Percentiles rank a stretch among this genome's conserved stretches.
Evolutionary conservation across 2,113 vertebrate species (phyloP).

Genomic region (Zapus hudsonius): DNA sequence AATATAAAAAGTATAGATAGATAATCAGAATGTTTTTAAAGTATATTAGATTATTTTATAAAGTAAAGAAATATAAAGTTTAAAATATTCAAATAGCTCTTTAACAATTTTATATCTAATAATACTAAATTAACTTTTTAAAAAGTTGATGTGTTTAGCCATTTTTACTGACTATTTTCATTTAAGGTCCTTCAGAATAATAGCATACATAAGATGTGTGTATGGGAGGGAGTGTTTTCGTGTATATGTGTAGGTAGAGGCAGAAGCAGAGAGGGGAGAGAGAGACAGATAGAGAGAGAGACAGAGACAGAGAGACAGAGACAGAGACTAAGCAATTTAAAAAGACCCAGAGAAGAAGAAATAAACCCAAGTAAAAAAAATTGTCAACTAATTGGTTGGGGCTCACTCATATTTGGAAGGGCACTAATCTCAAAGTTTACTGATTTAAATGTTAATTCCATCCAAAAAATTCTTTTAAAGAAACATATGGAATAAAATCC

Average conservation of each 20-base stretch:
- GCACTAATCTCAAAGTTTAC: neutral
- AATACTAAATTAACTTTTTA: neutral
- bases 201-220: neutral
- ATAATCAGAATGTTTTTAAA: neutral
- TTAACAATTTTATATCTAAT: neutral
- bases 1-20: neutral
- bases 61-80: neutral
- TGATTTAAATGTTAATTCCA: neutral
- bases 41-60: neutral
- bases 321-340: neutral
- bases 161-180: neutral
- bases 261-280: neutral
- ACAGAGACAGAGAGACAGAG: neutral
- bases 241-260: neutral
- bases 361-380: too few relatives aligned
- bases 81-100: neutral
- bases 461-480: neutral
- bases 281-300: neutral
- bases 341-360: neutral
- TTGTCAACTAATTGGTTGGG: neutral
- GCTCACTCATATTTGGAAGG: neutral
- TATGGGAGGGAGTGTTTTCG: neutral
- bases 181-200: neutral
- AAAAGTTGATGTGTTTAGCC: too few relatives aligned
- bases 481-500: neutral